phyloP scores from a whole-genome alignment of 2,888 invertebrate genomes.

The Acanthopleura granulata region DNA sequence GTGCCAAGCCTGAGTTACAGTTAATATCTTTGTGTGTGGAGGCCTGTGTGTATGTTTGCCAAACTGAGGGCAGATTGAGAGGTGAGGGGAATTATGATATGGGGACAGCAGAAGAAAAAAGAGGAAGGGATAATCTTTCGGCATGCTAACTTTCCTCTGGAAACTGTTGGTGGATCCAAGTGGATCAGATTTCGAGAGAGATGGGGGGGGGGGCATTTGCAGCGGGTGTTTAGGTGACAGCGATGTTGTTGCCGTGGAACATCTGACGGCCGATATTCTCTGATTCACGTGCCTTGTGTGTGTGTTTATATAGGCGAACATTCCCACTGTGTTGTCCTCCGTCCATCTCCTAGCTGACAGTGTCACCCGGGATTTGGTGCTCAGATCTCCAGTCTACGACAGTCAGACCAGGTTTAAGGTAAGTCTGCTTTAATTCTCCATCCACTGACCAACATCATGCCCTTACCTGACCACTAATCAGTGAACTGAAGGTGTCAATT shows the following conservation, averaged over 20 bases:
- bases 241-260: not conserved
- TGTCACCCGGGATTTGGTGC: conserved; percentile 56
- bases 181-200: not conserved
- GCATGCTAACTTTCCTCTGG: too few relatives aligned
- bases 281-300: conserved; percentile 16
- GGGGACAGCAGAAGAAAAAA: too few relatives aligned
- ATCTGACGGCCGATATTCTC: not conserved
- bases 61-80: too few relatives aligned
- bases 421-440: conserved; percentile 28
- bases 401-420: conserved; percentile 57
- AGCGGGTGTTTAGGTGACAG: not conserved
- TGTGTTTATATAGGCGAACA: conserved; percentile 53
- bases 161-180: too few relatives aligned
- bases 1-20: too few relatives aligned
- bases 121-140: too few relatives aligned
- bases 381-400: conserved; percentile 63
- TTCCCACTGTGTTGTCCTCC: conserved; percentile 54
- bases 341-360: conserved; percentile 62
- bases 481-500: too few relatives aligned
- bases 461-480: too few relatives aligned
- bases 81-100: too few relatives aligned
- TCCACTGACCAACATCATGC: not conserved
- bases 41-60: too few relatives aligned
- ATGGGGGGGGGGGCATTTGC: not conserved
- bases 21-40: too few relatives aligned